These are phyloP conservation scores for Drosophila serrata DNA, from an alignment of 1,140 invertebrate genomes.

Conservation along the genomic window DNA sequence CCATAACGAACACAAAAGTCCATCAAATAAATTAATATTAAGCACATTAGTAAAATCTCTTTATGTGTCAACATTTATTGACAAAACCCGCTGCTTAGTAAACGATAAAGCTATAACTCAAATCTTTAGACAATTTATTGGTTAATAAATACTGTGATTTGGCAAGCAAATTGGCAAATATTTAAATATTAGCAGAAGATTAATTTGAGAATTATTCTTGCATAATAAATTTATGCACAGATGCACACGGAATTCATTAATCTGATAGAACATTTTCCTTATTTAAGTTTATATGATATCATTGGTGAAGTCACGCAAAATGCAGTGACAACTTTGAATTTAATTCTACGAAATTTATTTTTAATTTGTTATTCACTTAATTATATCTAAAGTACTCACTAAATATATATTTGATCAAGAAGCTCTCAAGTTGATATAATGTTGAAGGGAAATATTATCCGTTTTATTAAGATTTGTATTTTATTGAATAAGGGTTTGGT, in stretches of 20 bases:
- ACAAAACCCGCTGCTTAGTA: background rate
- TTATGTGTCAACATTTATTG: background rate
- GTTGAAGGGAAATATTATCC: too few species aligned
- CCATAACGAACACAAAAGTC: background rate
- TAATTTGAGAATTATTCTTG: conserved; percentile 1
- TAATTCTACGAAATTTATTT: background rate
- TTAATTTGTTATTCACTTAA: too few species aligned
- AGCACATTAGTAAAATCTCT: background rate
- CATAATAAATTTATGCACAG: background rate
- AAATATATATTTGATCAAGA: too few species aligned
- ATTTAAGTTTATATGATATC: background rate
- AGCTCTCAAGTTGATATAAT: too few species aligned
- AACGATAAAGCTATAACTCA: background rate
- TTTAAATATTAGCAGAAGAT: conserved; percentile 1
- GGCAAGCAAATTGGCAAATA: background rate
- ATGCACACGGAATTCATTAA: background rate
- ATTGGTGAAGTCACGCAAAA: background rate
- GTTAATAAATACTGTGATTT: background rate
- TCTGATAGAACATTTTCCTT: background rate
- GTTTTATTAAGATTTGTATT: too few species aligned
- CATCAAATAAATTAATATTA: background rate
- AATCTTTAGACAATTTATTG: background rate
- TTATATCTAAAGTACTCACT: too few species aligned
- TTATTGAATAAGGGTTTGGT: too few species aligned
- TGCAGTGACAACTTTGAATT: background rate